Conservation (phyloP, 1,140 invertebrate genomes). For the Caenorhabditis brenneri region DNA sequence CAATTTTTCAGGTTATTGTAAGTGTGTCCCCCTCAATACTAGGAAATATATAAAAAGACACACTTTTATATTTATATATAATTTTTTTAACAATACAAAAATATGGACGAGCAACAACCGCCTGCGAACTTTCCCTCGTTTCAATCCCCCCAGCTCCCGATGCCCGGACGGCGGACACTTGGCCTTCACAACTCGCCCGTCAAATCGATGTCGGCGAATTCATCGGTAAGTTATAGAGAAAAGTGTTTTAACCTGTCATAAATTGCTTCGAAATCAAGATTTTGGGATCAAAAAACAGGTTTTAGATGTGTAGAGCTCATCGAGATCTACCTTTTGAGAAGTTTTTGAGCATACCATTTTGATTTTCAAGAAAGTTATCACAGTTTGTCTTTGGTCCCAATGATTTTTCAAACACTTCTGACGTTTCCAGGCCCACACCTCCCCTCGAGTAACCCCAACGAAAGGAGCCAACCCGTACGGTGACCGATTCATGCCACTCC, state of each 20-base stretch:
- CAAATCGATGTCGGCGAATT: neutral
- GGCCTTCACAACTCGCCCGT: constrained; percentile 27
- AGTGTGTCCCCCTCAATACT: neutral
- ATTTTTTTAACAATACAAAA: neutral
- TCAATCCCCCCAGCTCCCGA: neutral
- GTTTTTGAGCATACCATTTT: neutral
- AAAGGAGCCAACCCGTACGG: constrained; percentile 51
- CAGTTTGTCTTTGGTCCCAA: too few relatives aligned
- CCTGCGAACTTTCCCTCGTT: neutral
- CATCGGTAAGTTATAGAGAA: neutral
- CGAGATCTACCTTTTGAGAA: neutral
- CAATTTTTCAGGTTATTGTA: neutral
- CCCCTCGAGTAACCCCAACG: constrained; percentile 45
- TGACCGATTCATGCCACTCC: constrained; percentile 58
- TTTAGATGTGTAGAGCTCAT: neutral
- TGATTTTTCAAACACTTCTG: neutral
- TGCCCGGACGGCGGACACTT: neutral
- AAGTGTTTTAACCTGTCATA: too few relatives aligned
- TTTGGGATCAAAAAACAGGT: neutral
- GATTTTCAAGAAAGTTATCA: neutral
- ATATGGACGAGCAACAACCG: constrained; percentile 8
- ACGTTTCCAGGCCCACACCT: constrained; percentile 20
- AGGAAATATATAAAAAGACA: neutral
- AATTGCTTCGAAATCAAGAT: too few relatives aligned
- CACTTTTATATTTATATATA: neutral